Evolutionary conservation across 2,797 vertebrate species (phyloP).

Genomic region (Phalanger gymnotis): DNA sequence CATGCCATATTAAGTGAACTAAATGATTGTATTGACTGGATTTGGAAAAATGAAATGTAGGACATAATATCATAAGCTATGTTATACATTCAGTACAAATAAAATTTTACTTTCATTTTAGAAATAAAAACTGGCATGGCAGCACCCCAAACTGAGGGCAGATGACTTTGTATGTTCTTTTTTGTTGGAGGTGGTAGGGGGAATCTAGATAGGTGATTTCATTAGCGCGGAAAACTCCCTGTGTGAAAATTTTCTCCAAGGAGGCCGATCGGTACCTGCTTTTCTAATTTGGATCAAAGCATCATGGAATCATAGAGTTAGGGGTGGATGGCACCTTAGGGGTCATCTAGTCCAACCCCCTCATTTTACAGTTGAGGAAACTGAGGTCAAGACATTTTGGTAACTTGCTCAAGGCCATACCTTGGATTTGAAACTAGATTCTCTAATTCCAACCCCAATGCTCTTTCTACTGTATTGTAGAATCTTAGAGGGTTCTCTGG

Average conservation of each 20-base stretch:
- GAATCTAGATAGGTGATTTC: neutral
- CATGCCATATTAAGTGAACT: slow-evolving; percentile 10
- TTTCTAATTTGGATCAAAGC: neutral
- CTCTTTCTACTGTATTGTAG: neutral
- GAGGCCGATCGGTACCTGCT: neutral
- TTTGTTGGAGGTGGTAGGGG: neutral
- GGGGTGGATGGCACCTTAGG: neutral
- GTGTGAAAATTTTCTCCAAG: neutral
- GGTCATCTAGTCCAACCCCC: neutral
- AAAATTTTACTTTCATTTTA: slow-evolving; percentile 71
- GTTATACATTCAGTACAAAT: slow-evolving; percentile 65
- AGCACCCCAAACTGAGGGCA: slow-evolving; percentile 63
- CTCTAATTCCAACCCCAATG: neutral
- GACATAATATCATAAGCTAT: slow-evolving; percentile 69
- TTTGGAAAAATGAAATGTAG: slow-evolving; percentile 61
- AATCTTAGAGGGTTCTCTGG: neutral
- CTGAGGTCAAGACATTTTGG: neutral
- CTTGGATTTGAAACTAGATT: neutral
- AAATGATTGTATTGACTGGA: slow-evolving; percentile 19
- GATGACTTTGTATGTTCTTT: slow-evolving; percentile 49
- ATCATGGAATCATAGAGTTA: neutral
- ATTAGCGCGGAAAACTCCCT: neutral
- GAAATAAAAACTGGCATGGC: slow-evolving; percentile 75
- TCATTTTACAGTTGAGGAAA: neutral
- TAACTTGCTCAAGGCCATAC: neutral